Evolutionary conservation across 2,113 vertebrate species (phyloP), one percentile per base, ranked within the genome.

Genomic region (Myotis lucifugus): DNA sequence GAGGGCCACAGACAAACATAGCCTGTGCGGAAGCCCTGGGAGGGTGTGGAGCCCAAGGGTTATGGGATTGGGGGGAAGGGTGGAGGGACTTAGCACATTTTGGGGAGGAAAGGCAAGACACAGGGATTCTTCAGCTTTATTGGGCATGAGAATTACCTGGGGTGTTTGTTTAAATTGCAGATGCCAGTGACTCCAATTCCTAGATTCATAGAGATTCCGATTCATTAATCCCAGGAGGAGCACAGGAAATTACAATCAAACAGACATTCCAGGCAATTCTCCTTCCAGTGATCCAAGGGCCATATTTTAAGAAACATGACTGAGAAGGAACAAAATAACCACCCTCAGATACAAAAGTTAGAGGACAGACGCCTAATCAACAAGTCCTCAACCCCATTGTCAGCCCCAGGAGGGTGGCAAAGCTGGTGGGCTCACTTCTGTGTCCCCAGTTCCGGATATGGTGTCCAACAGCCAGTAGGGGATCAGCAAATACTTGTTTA

Each of bases 141-240:
- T 52, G 48, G 69, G 34, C 40, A 1, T 73, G 59, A 91, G 81
- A 82, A 78, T 89, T n/a, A 85, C 61, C 89, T n/a, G 40, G 34
- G 66, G 56, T 70, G 27, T 76, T 85, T 83, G 59, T 90, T 82
- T 88, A 78, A 88, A 94, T 61, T 69, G 14, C 29, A 18, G 46
- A 78, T 85, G 40, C 72, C 50, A 85, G 48, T 0, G 2, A 48
- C 19, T 89, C 18, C 32, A 19, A 3, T 89, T 48, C 56, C 25
- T 54, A 27, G 25, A 37, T 87, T 50, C 7, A 0, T 29, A 42
- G 5, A 73, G 84, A 59, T 59, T 91, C 83, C n/a, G 32, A 93
- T 66, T 84, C 76, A 72, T 93, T 91, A 94, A 96, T 93, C 87
- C 40, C 81, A 81, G 76, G 66, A 91, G 54, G 59, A 91, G 77